Percentiles rank a stretch among this genome's conserved stretches.
Evolutionary conservation across 1,140 invertebrate species (phyloP).

Genomic region (Atta colombica): DNA sequence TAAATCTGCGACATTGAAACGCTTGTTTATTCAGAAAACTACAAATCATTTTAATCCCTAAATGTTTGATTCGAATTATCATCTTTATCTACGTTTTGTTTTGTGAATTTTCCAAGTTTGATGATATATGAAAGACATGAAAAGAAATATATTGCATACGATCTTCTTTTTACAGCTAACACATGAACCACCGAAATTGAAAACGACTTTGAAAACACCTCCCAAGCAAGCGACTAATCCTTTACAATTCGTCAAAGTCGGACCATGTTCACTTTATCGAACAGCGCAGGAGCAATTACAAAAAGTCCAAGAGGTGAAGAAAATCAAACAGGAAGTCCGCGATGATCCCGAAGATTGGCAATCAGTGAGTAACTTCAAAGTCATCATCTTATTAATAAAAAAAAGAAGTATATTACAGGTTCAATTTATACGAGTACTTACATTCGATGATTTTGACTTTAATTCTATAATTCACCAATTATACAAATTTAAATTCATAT

Average conservation of each 20-base stretch:
- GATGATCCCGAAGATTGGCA: constrained; percentile 97
- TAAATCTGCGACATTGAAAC: background rate
- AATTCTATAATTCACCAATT: background rate
- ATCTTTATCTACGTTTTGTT: background rate
- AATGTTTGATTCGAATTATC: background rate
- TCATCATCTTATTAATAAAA: constrained; percentile 28
- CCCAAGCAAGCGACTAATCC: constrained; percentile 94
- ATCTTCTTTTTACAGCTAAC: constrained; percentile 65
- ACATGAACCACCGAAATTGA: constrained; percentile 85
- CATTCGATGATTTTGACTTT: background rate
- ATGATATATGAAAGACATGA: background rate
- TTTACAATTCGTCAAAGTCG: constrained; percentile 95
- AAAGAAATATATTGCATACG: background rate
- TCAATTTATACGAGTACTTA: background rate
- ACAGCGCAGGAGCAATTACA: constrained; percentile 94
- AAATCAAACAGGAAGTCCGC: constrained; percentile 90
- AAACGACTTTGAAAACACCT: constrained; percentile 87
- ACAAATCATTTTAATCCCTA: background rate
- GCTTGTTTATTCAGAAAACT: background rate
- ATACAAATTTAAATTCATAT: background rate
- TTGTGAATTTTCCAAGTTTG: background rate
- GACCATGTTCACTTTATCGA: constrained; percentile 94
- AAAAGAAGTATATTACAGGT: background rate
- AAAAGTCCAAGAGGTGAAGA: constrained; percentile 94
- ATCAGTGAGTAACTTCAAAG: constrained; percentile 89